Base-by-base conservation (phyloP, 2,797 vertebrate species). In the Darevskia nairensis region DNA sequence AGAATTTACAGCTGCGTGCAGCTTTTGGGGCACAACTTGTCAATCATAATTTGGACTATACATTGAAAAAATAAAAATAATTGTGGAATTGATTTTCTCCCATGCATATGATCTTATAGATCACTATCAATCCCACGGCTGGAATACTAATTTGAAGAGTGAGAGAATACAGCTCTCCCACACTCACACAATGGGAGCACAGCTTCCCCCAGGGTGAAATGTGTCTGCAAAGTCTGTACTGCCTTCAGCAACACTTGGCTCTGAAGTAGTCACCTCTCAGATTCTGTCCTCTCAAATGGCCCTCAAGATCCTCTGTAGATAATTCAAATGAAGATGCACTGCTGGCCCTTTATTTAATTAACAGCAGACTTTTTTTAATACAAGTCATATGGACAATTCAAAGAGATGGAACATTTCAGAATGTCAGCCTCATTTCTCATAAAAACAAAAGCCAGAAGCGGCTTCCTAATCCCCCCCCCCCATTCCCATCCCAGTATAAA, bases 381-480 rank as follows among this genome's bases (percentile, higher is more conserved):
- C n/a, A 66, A n/a, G 50, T 80, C 86, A 81, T 87, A 35, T 74
- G 66, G 85, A 19, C 50, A 81, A 81, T 81, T 64, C 69, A 82
- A 80, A 80, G 46, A 74, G 29, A 87, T 35, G 80, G 61, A 66
- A 82, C 21, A 66, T 76, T 82, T 87, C 55, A 50, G 75, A 87
- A 82, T 82, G 71, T 82, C 80, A 82, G 61, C 59, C 27, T 29
- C 61, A 74, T 32, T 80, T 81, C 41, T 74, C 86, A 82, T 8
- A 74, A 59, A 82, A 88, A 77, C 72, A 75, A 88, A 82, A 27
- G 44, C 59, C 79, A 82, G 72, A 55, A 68, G 27, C 50, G 72
- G 86, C 41, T 74, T 82, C 61, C 66, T 77, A 82, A 68, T 77
- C 55, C 46, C 5, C 25, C 61, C 82, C 32, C 55, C 46, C 8